A percentile compares a stretch with the other conserved stretches of the same genome.
These are phyloP conservation scores for Conus betulinus DNA, from an alignment of 1,140 invertebrate genomes.

Conservation along the genomic window DNA sequence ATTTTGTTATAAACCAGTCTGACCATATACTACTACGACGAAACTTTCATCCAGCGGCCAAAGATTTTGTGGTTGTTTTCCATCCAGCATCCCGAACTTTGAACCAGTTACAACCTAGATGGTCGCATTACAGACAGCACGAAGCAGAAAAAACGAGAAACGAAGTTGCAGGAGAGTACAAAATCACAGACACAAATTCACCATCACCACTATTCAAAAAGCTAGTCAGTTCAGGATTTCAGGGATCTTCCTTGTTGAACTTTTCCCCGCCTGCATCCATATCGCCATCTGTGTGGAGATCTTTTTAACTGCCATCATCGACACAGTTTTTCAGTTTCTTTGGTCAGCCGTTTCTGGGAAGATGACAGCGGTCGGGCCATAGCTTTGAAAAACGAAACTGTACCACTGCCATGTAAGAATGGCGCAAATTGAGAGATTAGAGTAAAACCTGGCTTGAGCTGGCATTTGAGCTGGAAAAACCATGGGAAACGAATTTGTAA, in stretches of 20 bases:
- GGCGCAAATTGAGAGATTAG: too few species aligned
- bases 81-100: too few species aligned
- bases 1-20: too few species aligned
- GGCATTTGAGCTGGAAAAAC: too few species aligned
- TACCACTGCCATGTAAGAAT: too few species aligned
- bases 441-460: too few species aligned
- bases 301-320: not conserved
- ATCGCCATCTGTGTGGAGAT: not conserved
- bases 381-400: not conserved
- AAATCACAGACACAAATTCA: not conserved
- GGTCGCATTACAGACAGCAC: too few species aligned
- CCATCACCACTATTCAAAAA: not conserved
- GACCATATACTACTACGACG: too few species aligned
- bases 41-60: not conserved
- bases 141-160: not conserved
- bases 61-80: too few species aligned
- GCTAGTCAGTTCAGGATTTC: not conserved
- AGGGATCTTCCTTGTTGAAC: not conserved
- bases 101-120: too few species aligned
- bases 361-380: not conserved
- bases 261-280: not conserved
- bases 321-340: not conserved
- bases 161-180: not conserved
- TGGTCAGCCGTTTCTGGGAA: not conserved
- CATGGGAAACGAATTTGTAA: too few species aligned